Base-by-base conservation (phyloP, 2,113 vertebrate species). In the Glaucidium brasilianum region DNA sequence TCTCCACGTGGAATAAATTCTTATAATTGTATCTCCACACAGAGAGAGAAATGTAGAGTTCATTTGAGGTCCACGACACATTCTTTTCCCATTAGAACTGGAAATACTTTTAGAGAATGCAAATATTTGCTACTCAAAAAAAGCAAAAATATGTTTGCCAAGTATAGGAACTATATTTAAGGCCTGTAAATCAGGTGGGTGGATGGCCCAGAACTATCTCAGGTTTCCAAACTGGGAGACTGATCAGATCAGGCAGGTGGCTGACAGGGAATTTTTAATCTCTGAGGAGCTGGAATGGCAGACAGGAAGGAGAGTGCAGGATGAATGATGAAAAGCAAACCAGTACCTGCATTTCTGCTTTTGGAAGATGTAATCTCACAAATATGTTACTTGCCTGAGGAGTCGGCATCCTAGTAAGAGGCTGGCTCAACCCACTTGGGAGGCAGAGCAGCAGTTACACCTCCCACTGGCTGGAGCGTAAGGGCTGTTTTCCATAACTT, bases 321-420 rank as follows among this genome's bases (percentile, higher is more conserved):
- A 50, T 45, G 55, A 84, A 71, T 74, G 53, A 83, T 77, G 64
- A 80, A 91, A 94, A 96, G 88, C 72, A 94, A 91, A 95, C 17
- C 55, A 49, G 63, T 62, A 94, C 67, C 72, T 94, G 85, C 82
- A 77, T 69, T 91, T 86, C 89, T 84, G 72, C 86, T 84, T 95
- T 84, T 69, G 55, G 88, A 86, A 90, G 83, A 91, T 47, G 50
- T 77, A 86, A 88, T 88, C 76, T 91, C 89, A 86, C 91, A 95
- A 84, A 80, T 81, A 95, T 21, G 32, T 60, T 50, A 58, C 74
- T 93, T 95, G 96, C 95, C 93, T 59, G 73, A 79, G 84, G 90
- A 91, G 43, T 43, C 9, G 1, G 60, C 66, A 39, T 75, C 69
- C 50, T 15, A 5, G 15, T 12, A 60, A 71, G 66, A 82, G 53